phyloP scores from a whole-genome alignment of 2,888 invertebrate species.

The Allacma fusca region DNA sequence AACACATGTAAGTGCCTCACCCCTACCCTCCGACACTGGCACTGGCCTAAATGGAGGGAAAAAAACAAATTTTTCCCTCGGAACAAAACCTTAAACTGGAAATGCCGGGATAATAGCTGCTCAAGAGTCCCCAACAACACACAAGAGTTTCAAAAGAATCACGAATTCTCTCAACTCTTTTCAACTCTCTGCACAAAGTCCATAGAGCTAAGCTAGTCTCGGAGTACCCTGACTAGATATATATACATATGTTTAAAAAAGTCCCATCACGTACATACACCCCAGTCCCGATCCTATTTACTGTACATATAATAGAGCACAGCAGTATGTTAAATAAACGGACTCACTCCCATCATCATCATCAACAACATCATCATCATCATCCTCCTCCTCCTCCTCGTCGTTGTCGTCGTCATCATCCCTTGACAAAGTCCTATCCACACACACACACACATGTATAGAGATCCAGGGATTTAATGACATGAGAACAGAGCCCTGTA shows the following conservation, averaged over 20 bases:
- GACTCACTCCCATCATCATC: conserved; percentile 34
- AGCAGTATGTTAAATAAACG: conserved; percentile 60
- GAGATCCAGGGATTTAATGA: neutral
- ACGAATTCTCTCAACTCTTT: conserved; percentile 35
- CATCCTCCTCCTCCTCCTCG: conserved; percentile 21
- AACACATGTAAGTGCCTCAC: too few relatives aligned
- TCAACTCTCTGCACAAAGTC: conserved; percentile 26
- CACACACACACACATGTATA: conserved; percentile 3
- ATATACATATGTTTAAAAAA: neutral
- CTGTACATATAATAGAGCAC: conserved; percentile 48
- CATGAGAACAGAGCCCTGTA: too few relatives aligned
- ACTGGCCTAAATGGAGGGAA: too few relatives aligned
- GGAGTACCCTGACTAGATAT: too few relatives aligned
- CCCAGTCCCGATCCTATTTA: conserved; percentile 34
- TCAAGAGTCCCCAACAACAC: conserved; percentile 1
- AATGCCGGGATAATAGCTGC: neutral
- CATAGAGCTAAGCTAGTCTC: neutral
- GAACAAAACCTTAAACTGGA: too few relatives aligned
- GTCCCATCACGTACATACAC: conserved; percentile 25
- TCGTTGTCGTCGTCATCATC: neutral
- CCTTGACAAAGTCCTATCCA: neutral
- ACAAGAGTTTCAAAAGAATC: neutral
- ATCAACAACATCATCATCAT: neutral
- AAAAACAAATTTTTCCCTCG: too few relatives aligned
- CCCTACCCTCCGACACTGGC: too few relatives aligned